Conservation (phyloP, 2,113 vertebrate genomes). For the Arenaria interpres region DNA sequence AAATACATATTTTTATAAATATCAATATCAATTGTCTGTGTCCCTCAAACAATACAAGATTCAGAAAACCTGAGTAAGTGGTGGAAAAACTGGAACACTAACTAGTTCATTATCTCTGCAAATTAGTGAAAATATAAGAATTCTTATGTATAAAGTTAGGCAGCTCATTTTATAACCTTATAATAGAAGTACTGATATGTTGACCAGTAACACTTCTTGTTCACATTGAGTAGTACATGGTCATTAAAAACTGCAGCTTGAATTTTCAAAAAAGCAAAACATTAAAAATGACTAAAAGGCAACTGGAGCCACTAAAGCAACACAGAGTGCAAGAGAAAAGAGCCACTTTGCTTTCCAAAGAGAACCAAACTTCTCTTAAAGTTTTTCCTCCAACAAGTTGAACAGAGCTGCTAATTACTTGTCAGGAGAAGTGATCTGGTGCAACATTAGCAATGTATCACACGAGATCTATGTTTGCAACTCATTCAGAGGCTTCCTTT, state of each 20-base stretch:
- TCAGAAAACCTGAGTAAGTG: not conserved
- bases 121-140: not conserved
- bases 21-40: not conserved
- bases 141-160: not conserved
- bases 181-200: not conserved
- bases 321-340: not conserved
- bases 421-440: not conserved
- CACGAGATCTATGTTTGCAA: not conserved
- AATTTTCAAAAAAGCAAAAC: not conserved
- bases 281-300: not conserved
- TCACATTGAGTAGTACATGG: not conserved
- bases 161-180: not conserved
- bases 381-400: not conserved
- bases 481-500: not conserved
- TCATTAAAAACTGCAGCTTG: not conserved
- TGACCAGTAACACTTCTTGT: not conserved
- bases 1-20: slow-evolving; percentile 1
- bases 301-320: not conserved
- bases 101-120: not conserved
- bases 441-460: not conserved
- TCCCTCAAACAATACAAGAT: not conserved
- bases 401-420: not conserved
- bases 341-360: not conserved
- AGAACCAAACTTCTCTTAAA: not conserved
- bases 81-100: not conserved